These are phyloP conservation scores for Syngnathus scovelli DNA, from an alignment of 2,113 vertebrate species.

Conservation along the genomic window DNA sequence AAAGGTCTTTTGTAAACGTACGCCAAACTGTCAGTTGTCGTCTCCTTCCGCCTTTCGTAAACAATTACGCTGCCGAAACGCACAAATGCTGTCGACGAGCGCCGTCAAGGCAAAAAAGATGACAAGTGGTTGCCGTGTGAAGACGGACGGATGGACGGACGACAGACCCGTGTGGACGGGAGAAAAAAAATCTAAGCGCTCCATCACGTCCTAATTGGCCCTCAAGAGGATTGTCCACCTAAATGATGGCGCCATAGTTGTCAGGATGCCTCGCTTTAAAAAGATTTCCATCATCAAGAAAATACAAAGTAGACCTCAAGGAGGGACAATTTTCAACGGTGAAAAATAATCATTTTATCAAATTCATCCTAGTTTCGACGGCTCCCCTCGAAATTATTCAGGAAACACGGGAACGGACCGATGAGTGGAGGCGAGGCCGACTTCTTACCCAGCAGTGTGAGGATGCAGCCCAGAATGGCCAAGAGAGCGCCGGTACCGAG, in stretches of 20 bases:
- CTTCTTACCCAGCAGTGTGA: constrained; percentile 85
- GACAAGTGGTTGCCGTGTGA: constrained; percentile 14
- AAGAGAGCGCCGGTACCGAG: constrained; percentile 91
- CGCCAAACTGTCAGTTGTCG: constrained; percentile 15
- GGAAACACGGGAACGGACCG: too few relatives aligned
- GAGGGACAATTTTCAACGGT: too few relatives aligned
- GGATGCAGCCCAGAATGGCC: constrained; percentile 88
- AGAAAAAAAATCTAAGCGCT: constrained; percentile 6
- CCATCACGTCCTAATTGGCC: constrained; percentile 61
- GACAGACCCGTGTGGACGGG: not conserved
- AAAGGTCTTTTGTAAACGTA: constrained; percentile 12
- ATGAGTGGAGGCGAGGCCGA: too few relatives aligned
- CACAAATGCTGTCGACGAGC: constrained; percentile 4
- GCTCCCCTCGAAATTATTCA: too few relatives aligned
- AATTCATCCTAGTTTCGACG: too few relatives aligned
- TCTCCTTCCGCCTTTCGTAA: constrained; percentile 5
- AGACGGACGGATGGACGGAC: constrained; percentile 18
- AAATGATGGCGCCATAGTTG: constrained; percentile 33
- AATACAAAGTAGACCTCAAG: not conserved
- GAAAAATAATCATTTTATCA: too few relatives aligned
- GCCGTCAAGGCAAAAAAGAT: constrained; percentile 22
- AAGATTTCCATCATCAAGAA: constrained; percentile 16
- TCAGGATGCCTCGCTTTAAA: constrained; percentile 26
- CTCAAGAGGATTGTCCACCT: constrained; percentile 50
- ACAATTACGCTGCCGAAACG: constrained; percentile 16